Percentiles rank a stretch among this genome's conserved stretches.
Evolutionary conservation across 2,888 invertebrate genomes (phyloP).

Genomic region (Drosophila borborema): DNA sequence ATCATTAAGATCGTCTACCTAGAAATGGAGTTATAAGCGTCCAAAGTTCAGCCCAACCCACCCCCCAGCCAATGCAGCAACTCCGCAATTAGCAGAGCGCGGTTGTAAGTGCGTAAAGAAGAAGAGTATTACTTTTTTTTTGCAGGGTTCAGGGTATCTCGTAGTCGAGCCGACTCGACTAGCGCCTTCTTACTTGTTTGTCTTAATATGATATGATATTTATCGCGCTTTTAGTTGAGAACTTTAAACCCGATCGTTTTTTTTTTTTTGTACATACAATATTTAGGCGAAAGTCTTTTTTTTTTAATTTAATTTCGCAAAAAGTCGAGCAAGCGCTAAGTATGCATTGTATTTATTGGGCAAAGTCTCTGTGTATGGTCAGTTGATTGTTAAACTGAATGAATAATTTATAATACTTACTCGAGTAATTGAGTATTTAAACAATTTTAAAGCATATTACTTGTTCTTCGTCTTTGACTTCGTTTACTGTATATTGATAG

Average conservation of each 20-base stretch:
- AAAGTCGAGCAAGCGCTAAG: conserved; percentile 8
- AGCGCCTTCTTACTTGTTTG: no score
- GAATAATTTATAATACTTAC: conserved; percentile 52
- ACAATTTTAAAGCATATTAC: conserved; percentile 43
- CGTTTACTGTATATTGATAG: conserved; percentile 63
- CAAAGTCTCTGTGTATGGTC: conserved; percentile 29
- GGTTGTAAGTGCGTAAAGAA: no score
- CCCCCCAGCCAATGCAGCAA: no score
- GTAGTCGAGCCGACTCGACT: no score
- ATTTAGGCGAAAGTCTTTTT: conserved; percentile 2
- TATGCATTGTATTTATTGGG: conserved; percentile 34
- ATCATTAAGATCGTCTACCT: no score
- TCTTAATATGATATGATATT: conserved; percentile 14
- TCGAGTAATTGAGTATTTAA: conserved; percentile 41
- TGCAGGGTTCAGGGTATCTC: no score
- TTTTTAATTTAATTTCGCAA: conserved; percentile 1
- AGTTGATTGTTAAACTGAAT: conserved; percentile 50
- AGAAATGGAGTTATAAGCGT: no score
- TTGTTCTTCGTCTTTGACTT: conserved; percentile 48
- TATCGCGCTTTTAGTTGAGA: conserved; percentile 30
- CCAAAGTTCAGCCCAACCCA: no score
- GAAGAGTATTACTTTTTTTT: no score
- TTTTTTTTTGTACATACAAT: conserved; percentile 39
- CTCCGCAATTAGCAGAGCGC: no score
- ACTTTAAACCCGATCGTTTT: conserved; percentile 22